A percentile compares a stretch with the other conserved stretches of the same genome.
Conservation (phyloP, 1,140 invertebrate genomes). For the Aphidius gifuensis region DNA sequence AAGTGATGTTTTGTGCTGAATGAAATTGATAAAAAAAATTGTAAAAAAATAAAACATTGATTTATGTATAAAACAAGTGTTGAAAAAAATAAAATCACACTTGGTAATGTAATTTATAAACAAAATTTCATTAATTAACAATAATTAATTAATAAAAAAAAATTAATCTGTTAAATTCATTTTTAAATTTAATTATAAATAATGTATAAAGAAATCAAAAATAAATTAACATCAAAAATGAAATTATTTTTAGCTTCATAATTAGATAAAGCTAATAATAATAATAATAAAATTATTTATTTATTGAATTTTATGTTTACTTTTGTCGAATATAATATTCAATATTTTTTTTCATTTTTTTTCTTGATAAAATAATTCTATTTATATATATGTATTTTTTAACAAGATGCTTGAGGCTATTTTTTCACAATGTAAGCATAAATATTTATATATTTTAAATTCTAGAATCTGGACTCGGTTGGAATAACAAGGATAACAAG, state of each 20-base stretch:
- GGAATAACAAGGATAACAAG: slow-evolving; percentile 32
- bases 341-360: background rate
- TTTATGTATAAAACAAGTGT: background rate
- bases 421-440: slow-evolving; percentile 4
- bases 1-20: slow-evolving; percentile 51
- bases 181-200: no score
- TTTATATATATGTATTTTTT: slow-evolving; percentile 10
- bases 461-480: slow-evolving; percentile 21
- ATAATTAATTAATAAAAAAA: no score
- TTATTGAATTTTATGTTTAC: no score
- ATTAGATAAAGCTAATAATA: no score
- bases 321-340: background rate
- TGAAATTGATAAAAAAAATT: slow-evolving; percentile 12
- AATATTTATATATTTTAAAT: slow-evolving; percentile 15
- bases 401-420: slow-evolving; percentile 23
- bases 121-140: no score
- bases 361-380: background rate
- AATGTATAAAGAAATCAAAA: no score
- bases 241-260: no score
- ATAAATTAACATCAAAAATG: no score
- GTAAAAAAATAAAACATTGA: background rate
- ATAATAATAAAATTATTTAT: no score
- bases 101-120: no score
- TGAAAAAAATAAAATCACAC: background rate
- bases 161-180: no score